Evolutionary conservation across 2,888 invertebrate species (phyloP).

Genomic region (Polydesmus complanatus): DNA sequence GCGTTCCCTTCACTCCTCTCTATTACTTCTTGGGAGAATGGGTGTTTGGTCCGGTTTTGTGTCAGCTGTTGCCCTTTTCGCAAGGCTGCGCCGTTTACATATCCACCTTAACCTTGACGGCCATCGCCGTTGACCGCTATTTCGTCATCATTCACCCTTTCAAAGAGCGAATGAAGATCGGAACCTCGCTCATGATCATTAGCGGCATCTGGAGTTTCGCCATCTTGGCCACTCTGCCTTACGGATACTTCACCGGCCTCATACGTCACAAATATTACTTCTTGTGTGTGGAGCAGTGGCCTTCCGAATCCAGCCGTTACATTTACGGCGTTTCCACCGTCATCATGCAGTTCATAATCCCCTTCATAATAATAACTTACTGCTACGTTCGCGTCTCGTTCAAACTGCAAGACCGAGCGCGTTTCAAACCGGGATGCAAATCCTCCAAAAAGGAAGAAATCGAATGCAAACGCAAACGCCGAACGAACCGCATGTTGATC

Average conservation of each 20-base stretch:
- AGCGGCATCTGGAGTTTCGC: slow-evolving; percentile 81
- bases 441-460: slow-evolving; percentile 75
- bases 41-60: slow-evolving; percentile 81
- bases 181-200: slow-evolving; percentile 71
- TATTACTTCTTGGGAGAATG: slow-evolving; percentile 82
- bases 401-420: slow-evolving; percentile 67
- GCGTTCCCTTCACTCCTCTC: slow-evolving; percentile 91
- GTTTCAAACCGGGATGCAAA: slow-evolving; percentile 61
- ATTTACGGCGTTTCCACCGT: slow-evolving; percentile 76
- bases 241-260: slow-evolving; percentile 65
- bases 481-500: slow-evolving; percentile 92
- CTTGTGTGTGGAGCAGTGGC: slow-evolving; percentile 66
- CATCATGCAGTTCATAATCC: slow-evolving; percentile 80
- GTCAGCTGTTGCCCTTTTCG: slow-evolving; percentile 83
- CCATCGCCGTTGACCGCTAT: slow-evolving; percentile 93
- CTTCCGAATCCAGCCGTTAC: slow-evolving; percentile 35
- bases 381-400: slow-evolving; percentile 88
- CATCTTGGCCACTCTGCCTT: slow-evolving; percentile 72
- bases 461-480: slow-evolving; percentile 73
- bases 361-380: slow-evolving; percentile 82
- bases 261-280: slow-evolving; percentile 37
- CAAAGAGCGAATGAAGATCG: slow-evolving; percentile 74
- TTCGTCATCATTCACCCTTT: slow-evolving; percentile 95
- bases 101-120: slow-evolving; percentile 87
- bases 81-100: slow-evolving; percentile 95